Base-by-base conservation (phyloP, 2,113 vertebrate genomes). In the Kryptolebias marmoratus region DNA sequence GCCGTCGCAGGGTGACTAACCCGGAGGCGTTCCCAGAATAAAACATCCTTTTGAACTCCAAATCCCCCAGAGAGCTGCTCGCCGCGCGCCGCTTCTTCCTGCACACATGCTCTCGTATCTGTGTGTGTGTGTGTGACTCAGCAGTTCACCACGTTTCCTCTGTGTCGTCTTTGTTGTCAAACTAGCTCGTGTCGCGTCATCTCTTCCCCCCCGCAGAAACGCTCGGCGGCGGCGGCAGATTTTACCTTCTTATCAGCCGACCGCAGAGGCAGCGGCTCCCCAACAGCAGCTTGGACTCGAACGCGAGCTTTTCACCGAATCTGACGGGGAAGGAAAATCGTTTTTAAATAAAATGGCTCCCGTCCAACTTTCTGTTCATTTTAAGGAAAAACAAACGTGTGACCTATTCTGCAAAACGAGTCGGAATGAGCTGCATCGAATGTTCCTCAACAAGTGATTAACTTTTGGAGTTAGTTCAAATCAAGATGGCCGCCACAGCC, bases 11-110 rank as follows among this genome's bases (percentile, higher is more conserved):
- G 80, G 86, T 85, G 84, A 89, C 76, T 70, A 82, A 87, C 87
- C 85, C 71, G 64, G 79, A 81, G 87, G 80, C 77, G 71, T 77
- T 89, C 82, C 80, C 53, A 72, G 88, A 90, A 89, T 88, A 88
- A 88, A 79, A 73, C 71, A 63, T 82, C 64, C 82, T 88, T 89
- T 42, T 87, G 78, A 90, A 90, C 82, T 87, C 65, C 54, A 80
- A 87, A 85, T 82, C 84, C 68, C 76, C 22, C 32, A n/a, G 1
- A 63, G 71, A 85, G 73, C 61, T 61, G 61, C 27, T 28, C 2
- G 31, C 73, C 58, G 71, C 28, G 22, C 9, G 42, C 27, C 62
- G 31, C 13, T 22, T 22, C 22, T 22, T 22, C 22, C 22, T 22
- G 15, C 15, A 3, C 22, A 11, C 11, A 39, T 1, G 36, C 36